Conservation (phyloP, 1,140 invertebrate genomes). For the Ceratitis capitata region DNA sequence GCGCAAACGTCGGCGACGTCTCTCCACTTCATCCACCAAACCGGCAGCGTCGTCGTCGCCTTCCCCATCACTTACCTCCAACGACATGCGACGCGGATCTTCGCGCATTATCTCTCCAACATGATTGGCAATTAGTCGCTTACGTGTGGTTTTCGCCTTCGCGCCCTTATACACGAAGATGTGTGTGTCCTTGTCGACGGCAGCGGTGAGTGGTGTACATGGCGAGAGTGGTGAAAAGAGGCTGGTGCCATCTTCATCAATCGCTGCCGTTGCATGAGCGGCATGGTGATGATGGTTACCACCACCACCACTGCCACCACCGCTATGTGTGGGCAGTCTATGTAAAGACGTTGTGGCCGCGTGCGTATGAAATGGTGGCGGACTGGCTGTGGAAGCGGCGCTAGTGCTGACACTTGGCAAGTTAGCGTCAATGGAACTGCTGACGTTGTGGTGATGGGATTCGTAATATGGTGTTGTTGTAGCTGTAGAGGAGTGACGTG, state of each 20-base stretch:
- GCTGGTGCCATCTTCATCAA: conserved; percentile 18
- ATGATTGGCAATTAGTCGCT: conserved; percentile 36
- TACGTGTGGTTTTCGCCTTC: not conserved
- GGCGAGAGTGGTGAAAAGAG: conserved; percentile 10
- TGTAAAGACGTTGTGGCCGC: not conserved
- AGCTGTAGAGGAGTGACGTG: too few species aligned
- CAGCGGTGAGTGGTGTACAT: not conserved
- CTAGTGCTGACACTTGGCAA: not conserved
- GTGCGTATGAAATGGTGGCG: conserved; percentile 23
- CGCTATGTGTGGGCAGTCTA: not conserved
- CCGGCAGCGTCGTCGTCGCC: not conserved
- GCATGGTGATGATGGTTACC: not conserved
- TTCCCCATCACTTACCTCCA: conserved; percentile 10
- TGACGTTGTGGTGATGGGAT: not conserved
- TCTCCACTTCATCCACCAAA: not conserved
- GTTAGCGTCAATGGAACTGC: not conserved
- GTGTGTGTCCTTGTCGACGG: conserved; percentile 5
- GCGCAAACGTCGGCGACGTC: not conserved
- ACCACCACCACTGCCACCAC: too few species aligned
- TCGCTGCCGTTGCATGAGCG: not conserved
- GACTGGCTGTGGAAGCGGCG: conserved; percentile 5
- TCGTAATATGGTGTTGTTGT: not conserved
- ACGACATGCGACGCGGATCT: not conserved
- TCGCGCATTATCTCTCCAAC: not conserved
- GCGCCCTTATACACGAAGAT: conserved; percentile 7